Base-by-base conservation (phyloP, 2,797 vertebrate genomes). In the Merluccius polli region DNA sequence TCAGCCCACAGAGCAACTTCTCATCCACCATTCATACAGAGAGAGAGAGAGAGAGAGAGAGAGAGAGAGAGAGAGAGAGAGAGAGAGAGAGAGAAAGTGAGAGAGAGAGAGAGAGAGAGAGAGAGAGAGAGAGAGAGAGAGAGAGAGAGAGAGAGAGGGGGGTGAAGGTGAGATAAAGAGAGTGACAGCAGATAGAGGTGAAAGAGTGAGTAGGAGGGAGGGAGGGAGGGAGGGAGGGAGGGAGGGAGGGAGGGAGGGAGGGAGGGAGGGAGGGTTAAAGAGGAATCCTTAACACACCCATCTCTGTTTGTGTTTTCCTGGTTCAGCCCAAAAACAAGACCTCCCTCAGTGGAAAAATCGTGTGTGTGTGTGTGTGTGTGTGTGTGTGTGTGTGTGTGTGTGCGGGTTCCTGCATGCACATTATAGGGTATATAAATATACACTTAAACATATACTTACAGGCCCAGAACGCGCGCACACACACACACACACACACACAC, bases 291-390 rank as follows among this genome's bases (percentile, higher is more conserved):
- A 87, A 89, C 90, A 89, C 88, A 87, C 86, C 85, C 87, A 72
- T 82, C 86, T 87, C 88, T 90, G 87, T 90, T 87, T 83, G 83
- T 86, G 70, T 78, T 89, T 89, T 87, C 86, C 89, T 90, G 85
- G 84, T 87, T 84, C 85, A 88, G 82, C 80, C 79, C 73, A 69
- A 83, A 32, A 27, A 70, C 59, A 84, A 81, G 75, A 82, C 80
- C 15, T 38, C 78, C 72, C 85, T 74, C 84, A 80, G 78, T 83
- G 83, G 82, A 86, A 87, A 81, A 80, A 72, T 30, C 71, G 77
- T 29, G 27, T 69, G 24, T 24, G 36, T 18, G 24, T 24, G 6
- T 44, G 71, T 24, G 8, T 2, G 10, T 7, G 71, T 38, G 52
- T 63, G 21, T 63, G 52, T 24, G n/a, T 24, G 52, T 63, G n/a